Evolutionary conservation across 2,113 vertebrate species (phyloP), one percentile per base, ranked within the genome.

Genomic region (Nothoprocta pentlandii): DNA sequence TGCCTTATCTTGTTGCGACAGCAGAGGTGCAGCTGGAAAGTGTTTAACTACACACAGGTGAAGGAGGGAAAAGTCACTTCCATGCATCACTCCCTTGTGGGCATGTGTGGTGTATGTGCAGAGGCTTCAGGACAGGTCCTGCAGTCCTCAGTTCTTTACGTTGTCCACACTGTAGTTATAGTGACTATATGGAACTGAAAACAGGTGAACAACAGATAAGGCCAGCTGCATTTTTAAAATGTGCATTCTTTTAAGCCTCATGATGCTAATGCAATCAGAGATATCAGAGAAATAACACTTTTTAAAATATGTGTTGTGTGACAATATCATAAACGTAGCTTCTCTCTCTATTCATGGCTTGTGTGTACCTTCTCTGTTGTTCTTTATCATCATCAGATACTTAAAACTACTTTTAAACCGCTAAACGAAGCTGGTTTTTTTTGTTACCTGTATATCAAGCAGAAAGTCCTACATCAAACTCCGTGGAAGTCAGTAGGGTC

Each of bases 371-470:
- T n/a, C 6, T 85, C 69, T 3, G 8, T 46, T 85, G 39, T 78
- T 8, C 85, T 86, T 76, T 71, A 8, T 75, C 41, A 74, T 80
- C 22, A 15, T 77, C 75, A 93, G 16, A 54, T 95, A 58, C 26
- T 89, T 80, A n/a, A 94, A 95, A 87, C 20, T 80, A 21, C 36
- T 89, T 89, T 47, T 78, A 19, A 80, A 47, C 79, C 19, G 51
- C 44, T 80, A 59, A 80, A 80, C 42, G 36, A 78, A 88, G 61
- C 12, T 51, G 49, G 26, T 70, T 74, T 77, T 10, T 49, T 49
- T 49, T 44, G 80, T 67, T 70, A n/a, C 32, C 9, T 19, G 34
- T 70, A 6, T 54, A 92, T 26, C 17, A 16, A 7, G 3, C 34
- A 47, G 80, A 56, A 75, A 26, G 10, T 78, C 88, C 34, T 78